phyloP scores from a whole-genome alignment of 1,140 invertebrate genomes.

The Tigriopus japonicus region DNA sequence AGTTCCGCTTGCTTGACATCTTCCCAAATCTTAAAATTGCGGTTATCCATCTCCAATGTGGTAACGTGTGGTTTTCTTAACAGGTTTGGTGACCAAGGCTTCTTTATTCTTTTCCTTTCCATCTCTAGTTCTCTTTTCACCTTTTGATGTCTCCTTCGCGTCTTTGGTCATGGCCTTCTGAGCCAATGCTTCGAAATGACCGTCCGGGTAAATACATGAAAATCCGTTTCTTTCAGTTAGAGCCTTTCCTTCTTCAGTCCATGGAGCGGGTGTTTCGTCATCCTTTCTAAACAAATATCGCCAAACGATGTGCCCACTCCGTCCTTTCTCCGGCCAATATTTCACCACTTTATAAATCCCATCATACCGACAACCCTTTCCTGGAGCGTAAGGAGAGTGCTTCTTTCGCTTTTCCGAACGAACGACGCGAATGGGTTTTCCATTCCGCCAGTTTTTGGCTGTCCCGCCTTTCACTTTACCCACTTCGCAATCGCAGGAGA shows the following conservation, averaged over 20 bases:
- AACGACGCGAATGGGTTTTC: slow-evolving; percentile 57
- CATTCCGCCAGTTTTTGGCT: slow-evolving; percentile 47
- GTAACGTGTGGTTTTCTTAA: neutral
- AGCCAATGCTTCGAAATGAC: neutral
- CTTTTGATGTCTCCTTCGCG: no score
- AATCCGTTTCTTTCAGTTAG: slow-evolving; percentile 21
- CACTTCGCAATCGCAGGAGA: slow-evolving; percentile 48
- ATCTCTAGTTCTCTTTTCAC: neutral
- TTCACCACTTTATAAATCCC: slow-evolving; percentile 63
- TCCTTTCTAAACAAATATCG: slow-evolving; percentile 55
- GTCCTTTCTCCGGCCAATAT: slow-evolving; percentile 58
- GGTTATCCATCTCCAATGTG: neutral
- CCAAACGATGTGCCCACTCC: slow-evolving; percentile 62
- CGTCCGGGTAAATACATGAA: slow-evolving; percentile 13
- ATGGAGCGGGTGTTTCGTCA: slow-evolving; percentile 56
- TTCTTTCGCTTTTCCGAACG: slow-evolving; percentile 50
- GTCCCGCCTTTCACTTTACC: slow-evolving; percentile 43
- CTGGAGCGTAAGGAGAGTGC: slow-evolving; percentile 55
- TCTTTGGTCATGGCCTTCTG: no score
- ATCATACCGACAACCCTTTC: slow-evolving; percentile 49
- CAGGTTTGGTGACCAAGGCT: neutral
- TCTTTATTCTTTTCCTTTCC: neutral
- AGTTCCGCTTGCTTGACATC: slow-evolving; percentile 25
- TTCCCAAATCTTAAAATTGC: neutral
- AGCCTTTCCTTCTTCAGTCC: slow-evolving; percentile 49